Percentiles rank a stretch among this genome's conserved stretches.
phyloP scores from a whole-genome alignment of 2,888 invertebrate species.

The Phragmatobia fuliginosa region DNA sequence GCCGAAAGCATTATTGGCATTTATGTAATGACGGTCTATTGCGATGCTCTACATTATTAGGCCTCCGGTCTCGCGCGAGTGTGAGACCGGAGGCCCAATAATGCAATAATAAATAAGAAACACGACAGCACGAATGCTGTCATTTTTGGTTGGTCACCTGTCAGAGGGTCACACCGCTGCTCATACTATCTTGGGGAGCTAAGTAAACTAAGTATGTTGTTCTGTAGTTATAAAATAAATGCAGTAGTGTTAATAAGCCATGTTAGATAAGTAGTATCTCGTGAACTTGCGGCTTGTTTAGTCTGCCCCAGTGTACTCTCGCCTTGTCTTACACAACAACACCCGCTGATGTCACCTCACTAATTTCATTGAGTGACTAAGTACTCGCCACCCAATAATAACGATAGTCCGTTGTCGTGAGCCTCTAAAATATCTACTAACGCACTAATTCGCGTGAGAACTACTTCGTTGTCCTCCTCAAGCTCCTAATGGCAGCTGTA shows the following conservation, averaged over 20 bases:
- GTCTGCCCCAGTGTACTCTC: constrained; percentile 15
- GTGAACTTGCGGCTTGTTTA: constrained; percentile 31
- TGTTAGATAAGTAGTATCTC: not conserved
- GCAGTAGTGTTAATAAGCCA: not conserved
- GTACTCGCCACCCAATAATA: constrained; percentile 19
- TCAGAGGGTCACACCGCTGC: too few relatives aligned
- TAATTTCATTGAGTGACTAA: constrained; percentile 57
- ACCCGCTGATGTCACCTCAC: constrained; percentile 63
- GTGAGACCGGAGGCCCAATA: too few relatives aligned
- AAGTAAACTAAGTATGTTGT: not conserved
- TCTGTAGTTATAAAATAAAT: not conserved
- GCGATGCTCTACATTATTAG: too few relatives aligned
- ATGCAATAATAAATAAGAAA: too few relatives aligned
- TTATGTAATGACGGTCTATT: too few relatives aligned
- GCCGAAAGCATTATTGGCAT: too few relatives aligned
- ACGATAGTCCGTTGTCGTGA: constrained; percentile 17
- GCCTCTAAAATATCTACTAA: constrained; percentile 21
- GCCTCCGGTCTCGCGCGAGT: too few relatives aligned
- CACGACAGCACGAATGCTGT: too few relatives aligned
- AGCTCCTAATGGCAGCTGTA: not conserved
- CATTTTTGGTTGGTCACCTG: too few relatives aligned
- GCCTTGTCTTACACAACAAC: constrained; percentile 42
- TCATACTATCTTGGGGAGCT: too few relatives aligned
- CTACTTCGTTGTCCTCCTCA: not conserved
- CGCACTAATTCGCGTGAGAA: constrained; percentile 32